Evolutionary conservation across 2,888 invertebrate species (phyloP), one percentile per base, ranked within the genome.

Genomic region (Odontocolon sp.): DNA sequence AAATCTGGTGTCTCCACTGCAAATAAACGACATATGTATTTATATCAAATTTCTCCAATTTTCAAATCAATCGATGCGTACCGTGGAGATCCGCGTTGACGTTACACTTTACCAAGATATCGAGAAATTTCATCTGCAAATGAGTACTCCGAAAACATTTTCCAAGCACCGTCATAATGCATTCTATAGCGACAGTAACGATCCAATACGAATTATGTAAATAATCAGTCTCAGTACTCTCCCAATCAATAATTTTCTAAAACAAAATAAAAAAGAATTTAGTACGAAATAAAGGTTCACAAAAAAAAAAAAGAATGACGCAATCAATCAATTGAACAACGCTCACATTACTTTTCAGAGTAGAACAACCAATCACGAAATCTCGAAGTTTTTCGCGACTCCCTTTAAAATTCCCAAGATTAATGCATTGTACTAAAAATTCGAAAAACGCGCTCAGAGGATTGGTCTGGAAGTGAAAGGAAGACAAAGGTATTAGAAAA

Each of bases 41-140:
- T n/a, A n/a, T n/a, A n/a, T n/a, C n/a, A n/a, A n/a, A n/a, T n/a
- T n/a, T n/a, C n/a, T n/a, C n/a, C n/a, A 56, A 9, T 11, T 36
- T 21, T 1, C 6, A 36, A 6, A 47, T 8, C 40, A 18, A 16
- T 36, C 5, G 9, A 5, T 18, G 9, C 9, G 14, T 81, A 88
- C 88, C 85, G 78, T 85, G 81, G 21, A 89, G 76, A 70, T 86
- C 82, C 28, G 79, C 80, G 26, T 84, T 76, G 71, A 90, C 86
- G 11, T 87, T 80, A 33, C 80, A 84, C 1, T 84, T 81, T 6
- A 84, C 80, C 23, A 90, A 72, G 23, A 80, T 66, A n/a, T 92
- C 91, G 1, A 96, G 88, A 78, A 95, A 93, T 81, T 93, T 92
- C 31, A 93, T 92, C 87, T 95, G 94, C 82, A 94, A 92, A 80